Evolutionary conservation across 2,888 invertebrate genomes (phyloP).

Genomic region (Lydus trimaculatus): DNA sequence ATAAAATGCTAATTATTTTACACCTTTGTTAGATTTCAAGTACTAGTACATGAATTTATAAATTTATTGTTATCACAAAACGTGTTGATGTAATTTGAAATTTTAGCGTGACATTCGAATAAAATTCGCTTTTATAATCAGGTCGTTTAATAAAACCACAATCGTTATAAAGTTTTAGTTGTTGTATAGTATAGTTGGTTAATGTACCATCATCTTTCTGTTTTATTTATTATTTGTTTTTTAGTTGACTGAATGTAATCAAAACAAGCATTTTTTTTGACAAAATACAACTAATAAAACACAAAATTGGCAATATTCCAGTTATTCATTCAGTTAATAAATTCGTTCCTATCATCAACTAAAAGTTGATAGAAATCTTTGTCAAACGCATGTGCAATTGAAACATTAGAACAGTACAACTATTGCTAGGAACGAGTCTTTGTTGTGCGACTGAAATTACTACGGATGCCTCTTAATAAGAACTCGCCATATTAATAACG

Average conservation of each 20-base stretch:
- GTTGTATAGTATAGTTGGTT: neutral
- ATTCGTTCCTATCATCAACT: too few species aligned
- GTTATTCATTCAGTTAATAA: too few species aligned
- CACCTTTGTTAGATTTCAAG: neutral
- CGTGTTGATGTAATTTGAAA: neutral
- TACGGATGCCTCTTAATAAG: too few species aligned
- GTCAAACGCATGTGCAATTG: too few species aligned
- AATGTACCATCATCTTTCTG: neutral
- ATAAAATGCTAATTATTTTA: neutral
- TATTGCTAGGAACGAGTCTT: too few species aligned
- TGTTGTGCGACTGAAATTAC: too few species aligned
- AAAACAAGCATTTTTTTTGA: neutral
- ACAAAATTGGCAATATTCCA: too few species aligned
- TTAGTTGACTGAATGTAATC: neutral
- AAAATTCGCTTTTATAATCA: slow-evolving; percentile 1
- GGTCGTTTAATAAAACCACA: slow-evolving; percentile 4
- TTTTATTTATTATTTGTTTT: neutral
- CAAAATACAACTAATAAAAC: too few species aligned
- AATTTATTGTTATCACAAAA: neutral
- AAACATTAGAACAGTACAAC: too few species aligned
- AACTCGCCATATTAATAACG: too few species aligned
- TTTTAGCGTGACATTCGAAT: neutral
- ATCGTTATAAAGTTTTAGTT: neutral
- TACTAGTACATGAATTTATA: neutral
- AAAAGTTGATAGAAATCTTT: too few species aligned